Base-by-base conservation (phyloP, 2,113 vertebrate species). In the Thamnaconus septentrionalis region DNA sequence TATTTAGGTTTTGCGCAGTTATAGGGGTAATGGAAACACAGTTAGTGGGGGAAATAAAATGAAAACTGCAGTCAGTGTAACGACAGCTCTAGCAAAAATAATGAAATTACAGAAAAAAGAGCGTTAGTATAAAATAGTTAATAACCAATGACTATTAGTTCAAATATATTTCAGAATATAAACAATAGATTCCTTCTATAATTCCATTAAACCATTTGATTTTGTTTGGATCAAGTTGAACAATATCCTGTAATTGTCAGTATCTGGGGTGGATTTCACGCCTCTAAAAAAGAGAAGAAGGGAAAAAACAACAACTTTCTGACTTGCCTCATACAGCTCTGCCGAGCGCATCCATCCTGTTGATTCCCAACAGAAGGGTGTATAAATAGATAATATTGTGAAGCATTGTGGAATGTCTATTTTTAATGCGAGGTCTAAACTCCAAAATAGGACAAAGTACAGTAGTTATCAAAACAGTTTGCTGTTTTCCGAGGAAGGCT, bases 361-460 rank as follows among this genome's bases (percentile, higher is more conserved):
- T 62, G 61, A 75, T 69, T 77, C 56, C 64, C 70, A 65, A 8
- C 40, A 68, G 39, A 59, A 53, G 51, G 48, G 56, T 64, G 60
- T 84, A 81, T 78, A 79, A 84, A 84, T 86, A 85, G 69, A 69
- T 58, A 31, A 65, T 52, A 53, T 51, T 51, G 60, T 53, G 65
- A 78, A 82, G 65, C 50, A 52, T 65, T 66, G 46, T 66, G 47
- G 4, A 71, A 51, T 40, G 3, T 67, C 83, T 85, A 82, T 84
- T 84, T 85, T 80, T 84, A 87, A 72, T 61, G 6, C 46, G 11
- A 50, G 49, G 51, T 73, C 55, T 54, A 56, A 42, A 50, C 61
- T 59, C 44, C 53, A 79, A 79, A 80, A 69, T 61, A 78, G 69
- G 55, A 64, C 55, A 56, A 9, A 66, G 7, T 18, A 59, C 62